Conservation (phyloP, 2,888 invertebrate species). For the Eustalomyia histrio region DNA sequence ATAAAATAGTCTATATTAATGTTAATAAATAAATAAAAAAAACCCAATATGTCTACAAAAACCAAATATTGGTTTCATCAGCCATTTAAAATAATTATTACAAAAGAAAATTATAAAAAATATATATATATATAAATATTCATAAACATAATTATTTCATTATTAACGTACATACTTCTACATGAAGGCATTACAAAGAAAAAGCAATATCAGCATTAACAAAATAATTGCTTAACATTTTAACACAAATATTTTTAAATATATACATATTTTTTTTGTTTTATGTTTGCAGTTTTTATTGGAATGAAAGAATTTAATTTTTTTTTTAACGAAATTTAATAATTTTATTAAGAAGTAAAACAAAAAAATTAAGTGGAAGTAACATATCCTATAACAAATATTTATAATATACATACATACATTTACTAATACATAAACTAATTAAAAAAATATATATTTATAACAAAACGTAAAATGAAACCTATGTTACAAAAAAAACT, state of each 20-base stretch:
- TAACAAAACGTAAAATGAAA: not conserved
- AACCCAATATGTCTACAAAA: slow-evolving; percentile 16
- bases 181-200: not conserved
- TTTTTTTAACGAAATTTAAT: slow-evolving; percentile 43
- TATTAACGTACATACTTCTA: slow-evolving; percentile 8
- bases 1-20: slow-evolving; percentile 15
- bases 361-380: slow-evolving; percentile 40
- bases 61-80: slow-evolving; percentile 55
- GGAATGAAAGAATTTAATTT: not conserved
- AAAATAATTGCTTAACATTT: slow-evolving; percentile 1
- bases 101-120: slow-evolving; percentile 1
- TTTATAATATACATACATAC: slow-evolving; percentile 19
- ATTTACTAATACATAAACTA: not conserved
- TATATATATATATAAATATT: no score
- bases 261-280: not conserved
- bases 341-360: not conserved
- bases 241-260: not conserved
- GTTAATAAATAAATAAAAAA: slow-evolving; percentile 12
- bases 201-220: slow-evolving; percentile 49
- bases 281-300: not conserved
- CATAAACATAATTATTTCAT: slow-evolving; percentile 21
- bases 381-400: slow-evolving; percentile 58
- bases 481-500: not conserved
- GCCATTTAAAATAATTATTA: slow-evolving; percentile 24
- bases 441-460: not conserved